Evolutionary conservation across 1,140 invertebrate genomes (phyloP).

Genomic region (Trichonephila clavata): DNA sequence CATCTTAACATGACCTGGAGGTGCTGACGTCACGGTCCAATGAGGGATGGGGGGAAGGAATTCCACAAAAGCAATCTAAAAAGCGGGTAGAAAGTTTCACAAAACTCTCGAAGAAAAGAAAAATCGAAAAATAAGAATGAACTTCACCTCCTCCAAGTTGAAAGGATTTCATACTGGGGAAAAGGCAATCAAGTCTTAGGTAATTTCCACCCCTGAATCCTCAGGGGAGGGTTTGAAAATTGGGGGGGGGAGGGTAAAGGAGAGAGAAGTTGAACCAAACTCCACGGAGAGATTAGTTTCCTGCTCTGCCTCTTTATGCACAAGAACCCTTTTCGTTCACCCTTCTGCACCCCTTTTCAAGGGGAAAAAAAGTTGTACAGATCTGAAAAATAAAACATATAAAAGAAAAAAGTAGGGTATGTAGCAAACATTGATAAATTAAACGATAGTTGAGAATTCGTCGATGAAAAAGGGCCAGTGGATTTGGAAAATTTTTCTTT

Average conservation of each 20-base stretch:
- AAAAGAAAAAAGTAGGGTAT: neutral
- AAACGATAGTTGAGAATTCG: neutral
- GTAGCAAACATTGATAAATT: slow-evolving; percentile 32
- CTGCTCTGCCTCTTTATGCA: neutral
- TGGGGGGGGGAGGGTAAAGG: neutral
- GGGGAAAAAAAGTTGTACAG: neutral
- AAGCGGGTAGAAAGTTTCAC: neutral
- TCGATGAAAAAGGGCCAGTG: neutral
- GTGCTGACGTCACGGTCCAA: neutral
- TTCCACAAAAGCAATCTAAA: slow-evolving; percentile 20
- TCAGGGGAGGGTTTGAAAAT: neutral
- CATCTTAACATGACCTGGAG: neutral
- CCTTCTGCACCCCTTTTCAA: no score
- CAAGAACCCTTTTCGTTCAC: neutral
- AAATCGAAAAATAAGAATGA: slow-evolving; percentile 15
- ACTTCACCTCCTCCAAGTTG: neutral
- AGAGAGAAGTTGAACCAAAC: neutral
- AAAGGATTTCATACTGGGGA: neutral
- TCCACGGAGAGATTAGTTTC: slow-evolving; percentile 21
- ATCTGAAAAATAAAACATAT: neutral
- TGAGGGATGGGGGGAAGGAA: neutral
- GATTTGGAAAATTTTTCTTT: neutral
- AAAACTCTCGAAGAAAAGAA: slow-evolving; percentile 9
- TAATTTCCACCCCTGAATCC: slow-evolving; percentile 47
- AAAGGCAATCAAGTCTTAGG: slow-evolving; percentile 50